Conservation (phyloP, 1,140 invertebrate genomes). For the Arion vulgaris region DNA sequence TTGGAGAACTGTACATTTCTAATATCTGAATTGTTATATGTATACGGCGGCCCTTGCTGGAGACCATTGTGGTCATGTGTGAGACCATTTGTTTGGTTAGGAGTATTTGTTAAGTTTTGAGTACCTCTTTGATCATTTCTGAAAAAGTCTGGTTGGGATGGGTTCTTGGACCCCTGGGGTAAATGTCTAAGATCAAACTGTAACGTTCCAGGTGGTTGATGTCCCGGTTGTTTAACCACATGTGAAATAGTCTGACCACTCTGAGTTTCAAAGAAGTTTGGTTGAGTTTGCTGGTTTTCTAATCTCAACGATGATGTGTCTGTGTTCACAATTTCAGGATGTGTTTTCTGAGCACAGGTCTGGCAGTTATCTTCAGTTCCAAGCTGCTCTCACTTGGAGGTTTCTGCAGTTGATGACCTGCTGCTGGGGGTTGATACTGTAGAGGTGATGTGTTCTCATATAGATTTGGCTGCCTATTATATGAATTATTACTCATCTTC, state of each 20-base stretch:
- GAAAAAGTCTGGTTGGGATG: neutral
- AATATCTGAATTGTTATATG: slow-evolving; percentile 7
- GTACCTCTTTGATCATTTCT: slow-evolving; percentile 9
- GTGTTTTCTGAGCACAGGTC: slow-evolving; percentile 57
- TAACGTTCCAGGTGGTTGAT: neutral
- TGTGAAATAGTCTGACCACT: slow-evolving; percentile 9
- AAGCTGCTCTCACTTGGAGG: slow-evolving; percentile 44
- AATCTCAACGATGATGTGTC: slow-evolving; percentile 59
- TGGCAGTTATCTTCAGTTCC: slow-evolving; percentile 51
- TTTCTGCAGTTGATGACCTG: slow-evolving; percentile 61
- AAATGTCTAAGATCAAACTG: neutral
- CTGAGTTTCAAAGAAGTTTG: slow-evolving; percentile 53
- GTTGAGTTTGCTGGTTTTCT: slow-evolving; percentile 62
- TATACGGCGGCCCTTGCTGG: slow-evolving; percentile 26
- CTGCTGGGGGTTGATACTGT: slow-evolving; percentile 53
- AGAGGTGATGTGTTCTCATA: slow-evolving; percentile 66
- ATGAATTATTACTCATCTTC: slow-evolving; percentile 51
- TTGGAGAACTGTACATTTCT: slow-evolving; percentile 27
- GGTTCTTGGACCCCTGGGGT: neutral
- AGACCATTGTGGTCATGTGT: neutral
- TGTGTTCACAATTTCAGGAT: slow-evolving; percentile 48
- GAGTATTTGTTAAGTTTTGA: neutral
- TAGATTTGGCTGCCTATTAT: slow-evolving; percentile 61
- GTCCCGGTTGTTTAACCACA: slow-evolving; percentile 5
- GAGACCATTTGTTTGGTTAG: slow-evolving; percentile 11